Evolutionary conservation across 1,140 invertebrate species (phyloP).

Genomic region (Eufriesea mexicana): DNA sequence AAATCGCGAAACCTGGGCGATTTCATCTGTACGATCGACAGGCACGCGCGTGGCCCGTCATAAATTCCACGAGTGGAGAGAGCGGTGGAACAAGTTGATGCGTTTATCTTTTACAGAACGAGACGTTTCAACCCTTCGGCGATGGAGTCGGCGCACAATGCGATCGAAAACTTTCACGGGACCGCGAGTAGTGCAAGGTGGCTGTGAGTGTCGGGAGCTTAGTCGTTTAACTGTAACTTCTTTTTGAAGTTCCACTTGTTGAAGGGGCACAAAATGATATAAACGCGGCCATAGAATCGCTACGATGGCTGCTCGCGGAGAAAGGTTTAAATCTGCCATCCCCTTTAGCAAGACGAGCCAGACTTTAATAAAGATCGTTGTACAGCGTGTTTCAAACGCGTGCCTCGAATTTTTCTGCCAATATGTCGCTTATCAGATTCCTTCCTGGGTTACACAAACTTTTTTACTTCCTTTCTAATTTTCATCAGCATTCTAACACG

Average conservation of each 20-base stretch:
- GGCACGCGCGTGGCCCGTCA: not conserved
- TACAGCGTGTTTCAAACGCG: conserved; percentile 12
- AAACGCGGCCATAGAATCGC: conserved; percentile 40
- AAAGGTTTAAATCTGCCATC: conserved; percentile 39
- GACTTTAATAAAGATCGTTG: conserved; percentile 38
- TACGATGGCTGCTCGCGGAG: not conserved
- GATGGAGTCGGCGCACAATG: not conserved
- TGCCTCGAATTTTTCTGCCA: not conserved
- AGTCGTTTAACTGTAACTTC: conserved; percentile 34
- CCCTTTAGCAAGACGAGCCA: conserved; percentile 20
- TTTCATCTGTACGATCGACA: not conserved
- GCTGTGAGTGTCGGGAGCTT: not conserved
- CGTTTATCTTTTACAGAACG: not conserved
- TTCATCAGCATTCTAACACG: too few species aligned
- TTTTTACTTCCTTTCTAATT: too few species aligned
- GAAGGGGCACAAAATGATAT: conserved; percentile 30
- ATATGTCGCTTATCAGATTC: not conserved
- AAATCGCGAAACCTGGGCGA: not conserved
- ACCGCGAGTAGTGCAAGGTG: not conserved
- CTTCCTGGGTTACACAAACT: not conserved
- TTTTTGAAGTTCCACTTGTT: conserved; percentile 36
- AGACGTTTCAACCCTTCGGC: not conserved
- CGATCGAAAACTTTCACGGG: conserved; percentile 19
- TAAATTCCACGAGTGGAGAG: not conserved
- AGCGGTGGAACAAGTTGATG: not conserved